Evolutionary conservation across 2,888 invertebrate genomes (phyloP).

Genomic region (Platypus cylindrus): DNA sequence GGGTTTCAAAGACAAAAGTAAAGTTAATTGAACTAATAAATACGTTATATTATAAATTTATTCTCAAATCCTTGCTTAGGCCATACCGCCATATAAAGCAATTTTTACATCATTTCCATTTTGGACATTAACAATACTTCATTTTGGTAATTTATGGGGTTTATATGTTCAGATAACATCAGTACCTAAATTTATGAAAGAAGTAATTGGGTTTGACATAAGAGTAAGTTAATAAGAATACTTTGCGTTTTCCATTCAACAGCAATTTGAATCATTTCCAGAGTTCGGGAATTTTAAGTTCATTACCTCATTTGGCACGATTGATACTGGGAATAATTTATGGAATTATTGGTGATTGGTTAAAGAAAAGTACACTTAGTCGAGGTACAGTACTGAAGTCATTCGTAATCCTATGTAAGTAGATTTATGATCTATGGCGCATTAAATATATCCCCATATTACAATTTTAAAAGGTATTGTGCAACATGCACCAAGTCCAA

Average conservation of each 20-base stretch:
- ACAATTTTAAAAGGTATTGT: no score
- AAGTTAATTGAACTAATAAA: not conserved
- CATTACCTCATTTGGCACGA: slow-evolving; percentile 22
- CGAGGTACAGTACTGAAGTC: slow-evolving; percentile 19
- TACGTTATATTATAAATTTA: slow-evolving; percentile 3
- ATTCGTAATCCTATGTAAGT: slow-evolving; percentile 24
- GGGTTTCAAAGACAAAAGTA: slow-evolving; percentile 17
- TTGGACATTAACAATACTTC: slow-evolving; percentile 49
- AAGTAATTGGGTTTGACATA: slow-evolving; percentile 47
- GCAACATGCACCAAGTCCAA: no score
- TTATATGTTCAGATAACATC: slow-evolving; percentile 62
- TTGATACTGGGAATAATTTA: slow-evolving; percentile 19
- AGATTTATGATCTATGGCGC: no score
- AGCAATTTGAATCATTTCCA: slow-evolving; percentile 1
- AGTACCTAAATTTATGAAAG: slow-evolving; percentile 62
- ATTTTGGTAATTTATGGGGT: slow-evolving; percentile 66
- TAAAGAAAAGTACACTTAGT: slow-evolving; percentile 11
- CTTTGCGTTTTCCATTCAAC: not conserved
- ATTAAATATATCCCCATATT: no score
- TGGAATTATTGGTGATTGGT: slow-evolving; percentile 22
- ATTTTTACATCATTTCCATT: slow-evolving; percentile 58
- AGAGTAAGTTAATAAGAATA: slow-evolving; percentile 4
- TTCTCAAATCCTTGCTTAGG: slow-evolving; percentile 33
- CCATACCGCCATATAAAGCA: slow-evolving; percentile 49
- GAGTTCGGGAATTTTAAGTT: slow-evolving; percentile 16